These are phyloP conservation scores for Gastrophysa polygoni DNA, from an alignment of 2,888 invertebrate species.

Conservation along the genomic window DNA sequence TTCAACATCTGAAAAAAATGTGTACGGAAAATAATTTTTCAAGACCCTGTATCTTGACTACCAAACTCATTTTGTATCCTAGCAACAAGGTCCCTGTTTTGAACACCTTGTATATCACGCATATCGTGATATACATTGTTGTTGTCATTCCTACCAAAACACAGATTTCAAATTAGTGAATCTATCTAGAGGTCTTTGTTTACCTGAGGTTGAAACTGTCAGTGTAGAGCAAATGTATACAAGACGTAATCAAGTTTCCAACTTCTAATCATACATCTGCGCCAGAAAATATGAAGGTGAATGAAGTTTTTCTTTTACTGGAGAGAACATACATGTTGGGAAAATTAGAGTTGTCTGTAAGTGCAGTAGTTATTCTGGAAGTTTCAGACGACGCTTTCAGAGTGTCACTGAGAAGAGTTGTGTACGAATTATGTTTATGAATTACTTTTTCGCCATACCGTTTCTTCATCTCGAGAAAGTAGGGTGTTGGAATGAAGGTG, in stretches of 20 bases:
- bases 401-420: conserved; percentile 35
- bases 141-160: no score
- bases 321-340: conserved; percentile 20
- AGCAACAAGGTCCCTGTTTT: no score
- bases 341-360: conserved; percentile 33
- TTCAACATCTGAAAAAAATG: no score
- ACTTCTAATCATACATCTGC: conserved; percentile 22
- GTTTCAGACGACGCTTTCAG: conserved; percentile 36
- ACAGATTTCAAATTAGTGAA: no score
- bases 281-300: conserved; percentile 23
- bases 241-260: conserved; percentile 23
- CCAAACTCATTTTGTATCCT: no score
- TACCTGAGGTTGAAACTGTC: background rate
- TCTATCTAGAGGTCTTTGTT: no score
- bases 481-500: background rate
- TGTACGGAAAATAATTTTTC: no score
- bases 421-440: conserved; percentile 45
- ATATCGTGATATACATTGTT: no score
- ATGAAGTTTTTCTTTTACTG: conserved; percentile 19
- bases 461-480: conserved; percentile 31
- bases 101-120: no score
- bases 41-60: no score
- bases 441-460: conserved; percentile 41
- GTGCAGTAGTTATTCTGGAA: conserved; percentile 35
- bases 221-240: conserved; percentile 18